phyloP scores from a whole-genome alignment of 2,113 vertebrate species.

The Edolisoma coerulescens region DNA sequence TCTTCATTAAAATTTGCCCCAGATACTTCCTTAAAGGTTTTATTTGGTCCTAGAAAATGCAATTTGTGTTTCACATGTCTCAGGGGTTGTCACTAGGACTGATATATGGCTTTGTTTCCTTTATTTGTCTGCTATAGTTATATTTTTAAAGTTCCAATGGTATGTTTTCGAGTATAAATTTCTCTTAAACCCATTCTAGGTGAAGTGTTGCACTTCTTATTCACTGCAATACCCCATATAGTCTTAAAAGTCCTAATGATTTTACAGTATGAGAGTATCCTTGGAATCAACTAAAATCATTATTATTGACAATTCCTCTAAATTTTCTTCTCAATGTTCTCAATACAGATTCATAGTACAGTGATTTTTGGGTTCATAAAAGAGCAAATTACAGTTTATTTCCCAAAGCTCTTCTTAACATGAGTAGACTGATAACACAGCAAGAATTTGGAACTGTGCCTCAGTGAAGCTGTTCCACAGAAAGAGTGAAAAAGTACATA shows the following conservation, averaged over 20 bases:
- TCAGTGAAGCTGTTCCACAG: not conserved
- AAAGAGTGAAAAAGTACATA: not conserved
- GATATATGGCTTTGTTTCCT: not conserved
- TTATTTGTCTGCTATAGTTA: not conserved
- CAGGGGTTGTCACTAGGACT: not conserved
- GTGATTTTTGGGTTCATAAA: not conserved
- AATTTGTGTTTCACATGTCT: not conserved
- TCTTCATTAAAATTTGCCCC: not conserved
- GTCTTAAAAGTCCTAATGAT: not conserved
- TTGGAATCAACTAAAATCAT: not conserved
- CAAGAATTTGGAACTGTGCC: not conserved
- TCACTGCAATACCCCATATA: not conserved
- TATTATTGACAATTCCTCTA: not conserved
- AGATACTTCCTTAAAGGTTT: not conserved
- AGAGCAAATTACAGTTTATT: not conserved
- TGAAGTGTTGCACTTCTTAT: not conserved
- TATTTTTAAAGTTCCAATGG: not conserved
- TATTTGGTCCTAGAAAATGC: not conserved
- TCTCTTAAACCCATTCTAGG: not conserved
- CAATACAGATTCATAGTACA: not conserved
- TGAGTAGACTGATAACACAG: not conserved
- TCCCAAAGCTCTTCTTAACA: slow-evolving; percentile 9
- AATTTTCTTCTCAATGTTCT: not conserved
- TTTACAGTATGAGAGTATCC: not conserved
- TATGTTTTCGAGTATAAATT: not conserved